Evolutionary conservation across 1,140 invertebrate species (phyloP), one percentile per base, ranked within the genome.

Genomic region (Papilio dardanus): DNA sequence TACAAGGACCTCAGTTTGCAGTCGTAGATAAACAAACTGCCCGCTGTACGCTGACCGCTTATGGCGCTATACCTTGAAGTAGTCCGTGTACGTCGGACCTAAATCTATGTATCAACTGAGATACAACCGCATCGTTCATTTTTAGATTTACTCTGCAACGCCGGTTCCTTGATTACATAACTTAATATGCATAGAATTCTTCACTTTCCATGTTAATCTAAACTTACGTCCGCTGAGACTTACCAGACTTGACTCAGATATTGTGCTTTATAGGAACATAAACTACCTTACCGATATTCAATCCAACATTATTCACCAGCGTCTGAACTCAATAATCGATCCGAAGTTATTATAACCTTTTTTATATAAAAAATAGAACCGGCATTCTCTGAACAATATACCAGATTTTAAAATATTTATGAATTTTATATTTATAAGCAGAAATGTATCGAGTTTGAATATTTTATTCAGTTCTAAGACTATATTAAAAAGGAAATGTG

Each of bases 171-270:
- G 54, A 62, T 62, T 62, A 62, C 54, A 28, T 28, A 62, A 30
- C 54, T 62, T 62, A 62, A 28, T 62, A 62, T 62, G 54, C 54
- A 62, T 62, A 62, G 54, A 62, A 62, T 62, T 62, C 54, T 62
- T 62, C 54, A 28, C 54, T 62, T 62, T 28, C 24, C 54, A 28
- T 62, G 24, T 62, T 62, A 62, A 28, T 62, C 54, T 62, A 28
- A 62, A 62, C 24, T 62, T 62, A 10, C 54, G 12, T 62, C 54
- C 54, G 24, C 30, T 5, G 21, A 28, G 54, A 62, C 3, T 54
- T 24, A 62, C 54, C 54, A 62, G 54, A 28, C 8, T 28, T 28
- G 54, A 28, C 10, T 62, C 30, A 10, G 24, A 62, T 54, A 7
- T 54, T 30, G 24, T 62, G 54, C 12, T 62, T 58, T 2, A 14